Evolutionary conservation across 2,888 invertebrate genomes (phyloP).

Genomic region (Torymus texanus): DNA sequence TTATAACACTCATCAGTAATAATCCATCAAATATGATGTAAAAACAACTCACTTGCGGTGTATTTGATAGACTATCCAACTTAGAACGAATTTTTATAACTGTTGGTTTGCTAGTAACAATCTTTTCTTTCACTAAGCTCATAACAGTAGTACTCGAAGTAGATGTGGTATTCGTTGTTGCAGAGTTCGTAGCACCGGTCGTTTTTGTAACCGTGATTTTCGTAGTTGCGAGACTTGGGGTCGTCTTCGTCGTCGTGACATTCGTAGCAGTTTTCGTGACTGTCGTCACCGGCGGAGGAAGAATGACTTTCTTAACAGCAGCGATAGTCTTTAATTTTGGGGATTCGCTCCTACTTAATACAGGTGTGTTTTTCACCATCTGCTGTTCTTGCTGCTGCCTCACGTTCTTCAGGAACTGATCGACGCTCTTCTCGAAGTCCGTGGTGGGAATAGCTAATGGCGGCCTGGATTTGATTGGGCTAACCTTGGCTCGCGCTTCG

Average conservation of each 20-base stretch:
- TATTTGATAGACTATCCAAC: conserved; percentile 17
- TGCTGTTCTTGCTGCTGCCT: conserved; percentile 67
- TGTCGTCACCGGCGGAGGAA: too few species aligned
- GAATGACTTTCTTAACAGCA: too few species aligned
- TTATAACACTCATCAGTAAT: not conserved
- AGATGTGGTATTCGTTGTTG: not conserved
- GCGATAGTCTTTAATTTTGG: too few species aligned
- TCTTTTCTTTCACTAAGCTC: not conserved
- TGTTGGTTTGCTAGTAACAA: not conserved
- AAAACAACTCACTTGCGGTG: conserved; percentile 46
- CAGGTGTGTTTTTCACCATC: too few species aligned
- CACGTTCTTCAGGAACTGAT: conserved; percentile 69
- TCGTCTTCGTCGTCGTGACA: too few species aligned
- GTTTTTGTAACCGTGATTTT: too few species aligned
- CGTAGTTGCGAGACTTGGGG: too few species aligned
- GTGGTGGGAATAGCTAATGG: conserved; percentile 61
- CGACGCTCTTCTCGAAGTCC: conserved; percentile 73
- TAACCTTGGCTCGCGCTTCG: conserved; percentile 15
- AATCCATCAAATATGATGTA: not conserved
- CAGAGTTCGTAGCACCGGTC: not conserved
- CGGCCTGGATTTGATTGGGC: conserved; percentile 44
- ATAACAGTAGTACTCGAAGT: not conserved
- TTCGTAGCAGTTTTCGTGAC: too few species aligned
- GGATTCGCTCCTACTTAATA: too few species aligned
- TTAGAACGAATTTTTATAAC: not conserved